These are phyloP conservation scores for Tenthredo scrophulariae DNA, from an alignment of 2,888 invertebrate species.

Conservation along the genomic window DNA sequence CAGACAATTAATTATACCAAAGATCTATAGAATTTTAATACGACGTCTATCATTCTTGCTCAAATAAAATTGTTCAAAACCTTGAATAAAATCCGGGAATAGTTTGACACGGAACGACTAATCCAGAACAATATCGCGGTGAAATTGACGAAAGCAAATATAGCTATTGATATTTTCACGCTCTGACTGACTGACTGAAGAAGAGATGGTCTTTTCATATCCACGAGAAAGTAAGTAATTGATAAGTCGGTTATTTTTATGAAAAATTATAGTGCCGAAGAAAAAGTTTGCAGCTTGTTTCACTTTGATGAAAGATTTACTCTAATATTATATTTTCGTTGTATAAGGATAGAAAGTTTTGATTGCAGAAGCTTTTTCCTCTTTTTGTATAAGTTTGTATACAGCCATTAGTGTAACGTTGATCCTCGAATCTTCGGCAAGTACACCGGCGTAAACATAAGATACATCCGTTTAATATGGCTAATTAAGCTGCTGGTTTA, in stretches of 20 bases:
- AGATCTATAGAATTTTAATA: neutral
- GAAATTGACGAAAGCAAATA: neutral
- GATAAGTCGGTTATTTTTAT: neutral
- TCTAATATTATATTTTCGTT: neutral
- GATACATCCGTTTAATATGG: constrained; percentile 58
- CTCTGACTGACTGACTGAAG: neutral
- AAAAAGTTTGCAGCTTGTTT: too few relatives aligned
- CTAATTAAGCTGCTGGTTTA: constrained; percentile 60
- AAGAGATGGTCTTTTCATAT: neutral
- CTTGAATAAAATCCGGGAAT: neutral
- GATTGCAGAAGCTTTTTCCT: neutral
- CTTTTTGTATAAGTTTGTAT: neutral
- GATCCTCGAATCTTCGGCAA: constrained; percentile 60
- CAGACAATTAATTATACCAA: constrained; percentile 15
- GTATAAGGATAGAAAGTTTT: neutral
- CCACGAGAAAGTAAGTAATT: neutral
- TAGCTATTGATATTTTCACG: neutral
- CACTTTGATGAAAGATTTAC: neutral
- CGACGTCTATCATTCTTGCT: neutral
- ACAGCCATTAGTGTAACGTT: neutral
- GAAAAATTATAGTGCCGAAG: too few relatives aligned
- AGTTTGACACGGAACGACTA: neutral
- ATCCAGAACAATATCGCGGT: neutral
- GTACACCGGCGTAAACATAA: constrained; percentile 54
- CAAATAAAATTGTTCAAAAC: neutral